Conservation (phyloP, 2,113 vertebrate genomes). For the Hippopotamus amphibius region DNA sequence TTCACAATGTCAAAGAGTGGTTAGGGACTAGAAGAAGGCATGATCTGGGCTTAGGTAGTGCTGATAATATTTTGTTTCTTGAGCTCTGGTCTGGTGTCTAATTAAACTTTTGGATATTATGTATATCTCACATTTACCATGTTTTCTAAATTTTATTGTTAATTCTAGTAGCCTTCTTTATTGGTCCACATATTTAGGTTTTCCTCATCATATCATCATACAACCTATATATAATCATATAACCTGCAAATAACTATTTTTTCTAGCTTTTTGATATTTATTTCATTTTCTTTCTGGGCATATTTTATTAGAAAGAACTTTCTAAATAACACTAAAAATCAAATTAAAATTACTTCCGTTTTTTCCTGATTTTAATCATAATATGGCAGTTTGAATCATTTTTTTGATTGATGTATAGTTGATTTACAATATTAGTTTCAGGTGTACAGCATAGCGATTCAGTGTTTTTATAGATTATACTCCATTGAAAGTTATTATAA, state of each 20-base stretch:
- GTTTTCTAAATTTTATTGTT: background rate
- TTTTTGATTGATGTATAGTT: background rate
- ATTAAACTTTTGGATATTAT: background rate
- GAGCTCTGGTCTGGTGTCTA: background rate
- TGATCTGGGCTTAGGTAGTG: background rate
- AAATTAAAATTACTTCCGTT: background rate
- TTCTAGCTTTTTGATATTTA: background rate
- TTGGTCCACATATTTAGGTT: background rate
- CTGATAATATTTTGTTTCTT: background rate
- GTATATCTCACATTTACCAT: background rate
- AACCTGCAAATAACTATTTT: background rate
- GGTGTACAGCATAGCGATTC: background rate
- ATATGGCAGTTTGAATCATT: background rate
- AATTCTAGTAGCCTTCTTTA: background rate
- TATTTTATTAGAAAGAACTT: background rate
- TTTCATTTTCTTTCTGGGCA: background rate
- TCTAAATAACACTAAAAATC: constrained; percentile 6
- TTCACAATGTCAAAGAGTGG: background rate
- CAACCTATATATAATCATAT: background rate
- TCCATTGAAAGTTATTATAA: background rate
- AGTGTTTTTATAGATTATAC: background rate
- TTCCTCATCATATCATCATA: background rate
- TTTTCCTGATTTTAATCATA: background rate
- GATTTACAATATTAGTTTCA: background rate
- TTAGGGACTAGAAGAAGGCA: background rate